Evolutionary conservation across 2,113 vertebrate species (phyloP).

Genomic region (Cyanoliseus patagonus): DNA sequence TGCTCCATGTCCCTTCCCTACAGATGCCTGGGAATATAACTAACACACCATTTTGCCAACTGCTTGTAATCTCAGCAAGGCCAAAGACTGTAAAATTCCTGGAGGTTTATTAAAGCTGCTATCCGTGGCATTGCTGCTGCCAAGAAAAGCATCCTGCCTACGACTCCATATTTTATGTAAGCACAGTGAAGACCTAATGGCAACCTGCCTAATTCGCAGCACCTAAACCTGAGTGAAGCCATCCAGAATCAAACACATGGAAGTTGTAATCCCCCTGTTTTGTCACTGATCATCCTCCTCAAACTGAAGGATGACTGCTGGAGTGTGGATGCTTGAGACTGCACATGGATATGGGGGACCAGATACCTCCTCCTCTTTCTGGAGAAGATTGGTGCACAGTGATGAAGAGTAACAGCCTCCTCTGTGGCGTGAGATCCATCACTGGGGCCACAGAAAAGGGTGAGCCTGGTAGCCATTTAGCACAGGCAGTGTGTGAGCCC

Average conservation of each 20-base stretch:
- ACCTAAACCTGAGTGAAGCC: neutral
- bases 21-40: neutral
- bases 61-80: neutral
- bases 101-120: neutral
- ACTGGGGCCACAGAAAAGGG: neutral
- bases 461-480: neutral
- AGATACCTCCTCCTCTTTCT: neutral
- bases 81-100: neutral
- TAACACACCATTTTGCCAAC: neutral
- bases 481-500: neutral
- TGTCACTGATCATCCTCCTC: neutral
- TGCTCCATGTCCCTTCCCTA: neutral
- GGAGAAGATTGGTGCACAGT: neutral
- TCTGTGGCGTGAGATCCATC: neutral
- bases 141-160: neutral
- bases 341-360: neutral
- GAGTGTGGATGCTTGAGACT: neutral
- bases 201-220: neutral
- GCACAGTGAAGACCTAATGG: neutral
- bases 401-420: neutral
- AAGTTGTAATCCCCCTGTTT: neutral
- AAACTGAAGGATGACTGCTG: neutral
- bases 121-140: neutral
- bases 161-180: neutral
- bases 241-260: neutral